Conservation (phyloP, 1,140 invertebrate genomes). For the Eupristina koningsbergeri region DNA sequence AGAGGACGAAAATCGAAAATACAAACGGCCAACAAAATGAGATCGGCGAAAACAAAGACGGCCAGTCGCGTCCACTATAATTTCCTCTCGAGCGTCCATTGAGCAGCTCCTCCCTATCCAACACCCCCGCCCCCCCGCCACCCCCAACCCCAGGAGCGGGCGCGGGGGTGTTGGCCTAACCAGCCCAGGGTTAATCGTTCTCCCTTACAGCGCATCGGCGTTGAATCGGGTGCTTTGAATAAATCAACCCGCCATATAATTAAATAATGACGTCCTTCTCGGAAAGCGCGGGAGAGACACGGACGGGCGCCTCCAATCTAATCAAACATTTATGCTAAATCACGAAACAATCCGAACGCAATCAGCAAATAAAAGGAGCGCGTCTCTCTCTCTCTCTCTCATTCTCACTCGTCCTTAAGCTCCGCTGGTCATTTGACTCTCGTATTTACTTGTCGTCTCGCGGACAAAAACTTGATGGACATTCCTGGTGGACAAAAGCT, state of each 20-base stretch:
- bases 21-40: neutral
- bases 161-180: too few relatives aligned
- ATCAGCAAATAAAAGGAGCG: conserved; percentile 74
- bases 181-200: conserved; percentile 34
- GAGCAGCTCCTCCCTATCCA: neutral
- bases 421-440: conserved; percentile 73
- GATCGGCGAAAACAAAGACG: neutral
- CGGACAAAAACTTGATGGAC: conserved; percentile 72
- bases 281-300: neutral
- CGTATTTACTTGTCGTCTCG: conserved; percentile 64
- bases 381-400: conserved; percentile 53
- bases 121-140: neutral
- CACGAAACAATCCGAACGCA: conserved; percentile 74
- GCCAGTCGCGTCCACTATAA: conserved; percentile 46
- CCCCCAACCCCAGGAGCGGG: neutral
- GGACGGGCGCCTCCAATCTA: conserved; percentile 62
- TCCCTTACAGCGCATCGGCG: conserved; percentile 16
- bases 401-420: conserved; percentile 64
- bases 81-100: conserved; percentile 32
- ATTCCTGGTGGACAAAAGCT: conserved; percentile 67
- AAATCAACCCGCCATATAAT: conserved; percentile 52
- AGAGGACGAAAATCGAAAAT: neutral
- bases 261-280: conserved; percentile 46
- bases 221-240: conserved; percentile 47
- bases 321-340: conserved; percentile 76